Evolutionary conservation across 1,140 invertebrate species (phyloP), one percentile per base, ranked within the genome.

Genomic region (Nephotettix cincticeps): DNA sequence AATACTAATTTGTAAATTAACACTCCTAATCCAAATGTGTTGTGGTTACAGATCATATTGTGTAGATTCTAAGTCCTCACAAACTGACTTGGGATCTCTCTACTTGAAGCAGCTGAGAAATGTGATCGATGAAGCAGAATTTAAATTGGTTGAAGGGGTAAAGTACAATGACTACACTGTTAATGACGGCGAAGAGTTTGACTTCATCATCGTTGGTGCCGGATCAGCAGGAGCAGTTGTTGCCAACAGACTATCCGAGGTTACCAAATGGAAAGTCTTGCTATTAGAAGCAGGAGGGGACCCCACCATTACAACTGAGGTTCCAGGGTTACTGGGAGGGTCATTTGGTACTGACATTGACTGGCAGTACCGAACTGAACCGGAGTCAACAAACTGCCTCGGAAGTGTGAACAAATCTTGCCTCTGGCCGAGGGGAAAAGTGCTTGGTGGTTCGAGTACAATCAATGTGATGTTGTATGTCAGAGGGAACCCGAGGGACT

Each of bases 271-370:
- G 82, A 83, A 76, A 74, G 81, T 92, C 11, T 78, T 93, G 6
- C 79, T 93, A 0, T 74, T 93, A 45, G 92, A 93, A 83, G 91
- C 91, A 1, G 92, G 91, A 0, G 86, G 85, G 0, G 88, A 91
- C 36, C 89, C 90, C 11, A 85, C 85, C 1, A 81, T 89, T 1
- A 85, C 88, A 0, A 82, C 84, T 27, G 77, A 71, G 14, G 51
- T 71, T 1, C 70, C 70, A 17, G 40, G 29, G 3, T 13, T 54
- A 1, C 40, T 51, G 1, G 43, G 14, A 19, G 25, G 84, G 11
- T 56, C 90, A 65, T 82, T 83, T 78, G 56, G 78, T 72, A 84
- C 85, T 1, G 80, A 78, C 11, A 78, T 88, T 11, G 86, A 88
- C 74, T 89, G 87, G 63, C 28, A 21, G 17, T 65, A 65, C 30